Base-by-base conservation (phyloP, 53 echinoderm and acorn worm species). In the Arbacia lixula region DNA sequence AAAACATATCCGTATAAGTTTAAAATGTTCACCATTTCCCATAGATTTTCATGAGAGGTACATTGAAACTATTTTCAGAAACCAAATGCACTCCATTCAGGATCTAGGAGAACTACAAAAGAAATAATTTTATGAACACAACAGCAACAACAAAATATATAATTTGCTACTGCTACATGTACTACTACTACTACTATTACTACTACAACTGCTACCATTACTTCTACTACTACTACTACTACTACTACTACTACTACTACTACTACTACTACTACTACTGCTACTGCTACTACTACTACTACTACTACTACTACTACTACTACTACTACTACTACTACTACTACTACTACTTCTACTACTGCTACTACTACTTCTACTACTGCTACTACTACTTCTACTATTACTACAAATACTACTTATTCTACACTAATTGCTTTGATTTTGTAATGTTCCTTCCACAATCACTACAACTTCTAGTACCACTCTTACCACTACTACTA, bases 231-330 rank as follows among this genome's bases (percentile, higher is more conserved):
- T n/a, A n/a, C 49, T 46, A 46, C 49, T 46, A 14, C n/a, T n/a
- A n/a, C n/a, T n/a, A n/a, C n/a, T 57, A 57, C 57, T 57, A 57
- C 57, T 57, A 57, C 57, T 57, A 57, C 57, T 57, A 57, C 57
- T 57, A 21, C 57, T 57, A 57, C 57, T 57, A 57, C 57, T 57
- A 57, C 57, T 57, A 57, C 57, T 57, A 57, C 57, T 21, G 5
- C 16, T 21, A 19, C 16, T 21, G 5, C 16, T 21, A 19, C 57
- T 57, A 57, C 57, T 57, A 57, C 57, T 57, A 57, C 57, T 57
- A 57, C 57, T 57, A 57, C 57, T 57, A 57, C 57, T 57, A 57
- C 57, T 57, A 57, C 57, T 57, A 57, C 57, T 57, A 57, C 57
- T 57, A 57, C 57, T 57, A 57, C 57, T 57, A 57, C 57, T 57